Evolutionary conservation across 2,797 vertebrate species (phyloP).

Genomic region (Mycteria americana): DNA sequence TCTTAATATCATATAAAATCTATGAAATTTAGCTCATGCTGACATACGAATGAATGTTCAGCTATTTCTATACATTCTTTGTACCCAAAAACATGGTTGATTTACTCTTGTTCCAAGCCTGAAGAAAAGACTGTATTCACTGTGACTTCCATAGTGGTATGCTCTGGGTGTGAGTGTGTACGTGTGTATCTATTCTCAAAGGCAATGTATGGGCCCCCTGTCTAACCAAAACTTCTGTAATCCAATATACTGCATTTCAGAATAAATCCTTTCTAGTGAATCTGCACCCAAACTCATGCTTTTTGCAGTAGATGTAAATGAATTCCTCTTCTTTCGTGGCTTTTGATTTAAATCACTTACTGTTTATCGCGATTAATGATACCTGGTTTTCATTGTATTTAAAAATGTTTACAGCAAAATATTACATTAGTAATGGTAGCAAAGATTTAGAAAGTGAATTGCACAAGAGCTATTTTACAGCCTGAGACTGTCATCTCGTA

Average conservation of each 20-base stretch:
- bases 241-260: not conserved
- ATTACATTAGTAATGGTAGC: not conserved
- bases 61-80: not conserved
- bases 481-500: not conserved
- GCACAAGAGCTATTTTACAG: not conserved
- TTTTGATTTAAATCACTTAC: not conserved
- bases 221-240: not conserved
- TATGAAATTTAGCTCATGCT: not conserved
- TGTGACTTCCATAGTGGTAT: not conserved
- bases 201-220: not conserved
- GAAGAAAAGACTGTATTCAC: not conserved
- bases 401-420: not conserved
- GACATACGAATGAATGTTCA: not conserved
- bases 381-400: not conserved
- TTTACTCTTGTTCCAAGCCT: not conserved
- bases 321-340: not conserved
- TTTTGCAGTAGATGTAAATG: not conserved
- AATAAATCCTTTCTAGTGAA: not conserved
- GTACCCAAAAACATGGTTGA: not conserved
- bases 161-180: not conserved
- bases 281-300: not conserved
- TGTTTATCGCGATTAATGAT: not conserved
- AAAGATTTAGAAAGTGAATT: not conserved
- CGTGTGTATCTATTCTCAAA: not conserved
- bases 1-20: not conserved